A percentile compares a stretch with the other conserved stretches of the same genome.
phyloP scores from a whole-genome alignment of 1,140 invertebrate species.

The Scaptomyza graminum region DNA sequence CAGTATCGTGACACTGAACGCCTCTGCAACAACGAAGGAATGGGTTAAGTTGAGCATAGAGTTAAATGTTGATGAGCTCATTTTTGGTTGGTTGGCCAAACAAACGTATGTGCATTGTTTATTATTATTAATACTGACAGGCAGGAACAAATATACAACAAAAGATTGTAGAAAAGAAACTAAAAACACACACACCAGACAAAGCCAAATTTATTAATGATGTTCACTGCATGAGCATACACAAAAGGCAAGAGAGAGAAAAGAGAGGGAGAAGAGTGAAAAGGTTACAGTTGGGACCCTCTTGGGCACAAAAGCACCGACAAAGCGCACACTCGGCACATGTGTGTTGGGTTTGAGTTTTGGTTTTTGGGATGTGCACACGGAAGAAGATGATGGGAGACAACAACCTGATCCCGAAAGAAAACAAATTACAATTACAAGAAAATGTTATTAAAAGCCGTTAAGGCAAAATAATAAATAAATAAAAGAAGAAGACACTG shows the following conservation, averaged over 20 bases:
- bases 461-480: conserved; percentile 57
- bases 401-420: conserved; percentile 40
- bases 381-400: conserved; percentile 27
- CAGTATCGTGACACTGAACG: conserved; percentile 90
- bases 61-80: conserved; percentile 42
- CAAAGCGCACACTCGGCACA: conserved; percentile 44
- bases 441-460: conserved; percentile 83
- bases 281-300: conserved; percentile 60
- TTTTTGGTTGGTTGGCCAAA: conserved; percentile 50
- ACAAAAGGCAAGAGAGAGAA: conserved; percentile 42
- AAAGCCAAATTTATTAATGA: conserved; percentile 80
- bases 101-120: conserved; percentile 60
- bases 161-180: conserved; percentile 65
- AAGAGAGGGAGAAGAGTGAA: conserved; percentile 43
- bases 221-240: conserved; percentile 50
- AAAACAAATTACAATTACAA: conserved; percentile 84
- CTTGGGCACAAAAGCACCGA: conserved; percentile 66
- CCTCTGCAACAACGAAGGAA: conserved; percentile 84
- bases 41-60: conserved; percentile 26
- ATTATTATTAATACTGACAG: conserved; percentile 81
- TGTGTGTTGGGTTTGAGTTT: conserved; percentile 16
- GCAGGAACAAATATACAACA: conserved; percentile 76
- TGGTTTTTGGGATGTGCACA: conserved; percentile 33
- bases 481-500: conserved; percentile 43
- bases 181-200: conserved; percentile 40